Evolutionary conservation across 2,113 vertebrate species (phyloP), one percentile per base, ranked within the genome.

Genomic region (human (Homo sapiens)): DNA sequence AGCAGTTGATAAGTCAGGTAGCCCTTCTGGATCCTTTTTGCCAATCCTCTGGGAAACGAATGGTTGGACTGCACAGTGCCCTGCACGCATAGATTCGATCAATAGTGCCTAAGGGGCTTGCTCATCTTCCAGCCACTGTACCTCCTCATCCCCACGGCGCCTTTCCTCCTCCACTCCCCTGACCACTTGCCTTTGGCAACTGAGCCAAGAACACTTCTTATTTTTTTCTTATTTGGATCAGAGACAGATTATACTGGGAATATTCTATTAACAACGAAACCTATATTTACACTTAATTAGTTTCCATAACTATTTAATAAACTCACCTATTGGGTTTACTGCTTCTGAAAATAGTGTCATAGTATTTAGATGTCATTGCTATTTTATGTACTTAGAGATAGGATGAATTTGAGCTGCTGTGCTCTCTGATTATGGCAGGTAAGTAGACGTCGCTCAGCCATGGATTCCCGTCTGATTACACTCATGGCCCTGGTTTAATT

Each of bases 71-170:
- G 6, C 57, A 32, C 11, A 1, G 57, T 0, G 5, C 43, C 79
- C 30, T 38, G 20, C 30, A 40, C 13, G 5, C 30, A n/a, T 25
- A 6, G 40, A 11, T 10, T 35, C 20, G 2, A 5, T 48, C 55
- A 30, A 2, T 12, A 3, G 7, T 27, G 20, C 2, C 12, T 22
- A 30, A 16, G 40, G 30, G 59, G 7, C 66, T 13, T 11, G 9
- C 75, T 11, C 10, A 9, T 17, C n/a, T 6, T 52, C 8, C 10
- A 59, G 43, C 35, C 16, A 40, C 27, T 0, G 50, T 3, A 35
- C 40, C 12, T 43, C 45, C 6, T 48, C 0, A 11, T 7, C 59
- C 18, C 0, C 17, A 11, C 1, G 0, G 6, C 1, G 1, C 38
- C 12, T 73, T 61, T 8, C 48, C 18, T 0, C 30, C 45, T 35